phyloP scores from a whole-genome alignment of 2,797 vertebrate genomes.

The Sphenopsis melanotis region DNA sequence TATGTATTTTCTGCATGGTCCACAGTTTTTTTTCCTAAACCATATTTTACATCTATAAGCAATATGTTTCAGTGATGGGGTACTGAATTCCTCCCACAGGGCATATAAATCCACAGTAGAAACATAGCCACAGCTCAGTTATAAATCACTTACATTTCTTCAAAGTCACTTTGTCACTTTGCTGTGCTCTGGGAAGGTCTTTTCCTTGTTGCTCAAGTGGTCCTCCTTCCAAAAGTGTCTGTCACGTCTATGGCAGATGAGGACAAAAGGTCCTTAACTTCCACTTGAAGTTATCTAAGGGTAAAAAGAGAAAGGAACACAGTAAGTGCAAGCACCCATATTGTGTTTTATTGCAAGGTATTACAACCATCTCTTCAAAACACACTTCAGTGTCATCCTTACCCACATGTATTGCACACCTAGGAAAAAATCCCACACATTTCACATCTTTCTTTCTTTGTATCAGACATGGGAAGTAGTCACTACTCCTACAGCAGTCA shows the following conservation, averaged over 20 bases:
- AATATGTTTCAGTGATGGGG: neutral
- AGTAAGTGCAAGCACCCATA: neutral
- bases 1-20: neutral
- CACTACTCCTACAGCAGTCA: neutral
- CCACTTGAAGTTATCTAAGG: constrained; percentile 27
- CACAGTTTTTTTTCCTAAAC: neutral
- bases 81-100: neutral
- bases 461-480: neutral
- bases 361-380: neutral
- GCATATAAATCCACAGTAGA: neutral
- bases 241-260: constrained; percentile 24
- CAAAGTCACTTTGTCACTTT: constrained; percentile 9
- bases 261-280: constrained; percentile 50
- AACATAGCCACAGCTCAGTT: neutral
- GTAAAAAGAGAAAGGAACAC: neutral
- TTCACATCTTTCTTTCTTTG: neutral
- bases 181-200: neutral
- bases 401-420: neutral
- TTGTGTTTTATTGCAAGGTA: neutral
- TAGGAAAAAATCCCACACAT: neutral
- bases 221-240: constrained; percentile 36
- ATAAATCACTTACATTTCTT: constrained; percentile 71
- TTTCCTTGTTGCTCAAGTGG: constrained; percentile 22
- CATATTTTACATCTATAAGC: neutral
- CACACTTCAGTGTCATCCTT: neutral